Percentiles rank a stretch among this genome's conserved stretches.
Conservation (phyloP, 2,888 invertebrate species). For the Trichacis sp. region DNA sequence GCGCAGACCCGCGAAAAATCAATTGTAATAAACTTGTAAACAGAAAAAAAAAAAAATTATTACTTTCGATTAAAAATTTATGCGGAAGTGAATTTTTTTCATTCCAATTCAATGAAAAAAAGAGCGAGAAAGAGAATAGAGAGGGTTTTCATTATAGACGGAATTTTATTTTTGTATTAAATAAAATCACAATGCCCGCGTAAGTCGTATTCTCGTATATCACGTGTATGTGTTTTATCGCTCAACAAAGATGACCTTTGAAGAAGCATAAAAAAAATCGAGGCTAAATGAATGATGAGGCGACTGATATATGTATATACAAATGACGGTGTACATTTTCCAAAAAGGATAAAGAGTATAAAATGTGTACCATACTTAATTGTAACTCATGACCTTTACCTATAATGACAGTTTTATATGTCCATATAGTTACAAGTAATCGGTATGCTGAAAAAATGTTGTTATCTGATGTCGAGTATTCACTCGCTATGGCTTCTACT, state of each 20-base stretch:
- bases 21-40: too few relatives aligned
- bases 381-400: slow-evolving; percentile 41
- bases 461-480: slow-evolving; percentile 35
- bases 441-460: slow-evolving; percentile 45
- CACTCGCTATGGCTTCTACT: slow-evolving; percentile 48
- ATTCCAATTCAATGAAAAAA: too few relatives aligned
- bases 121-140: neutral
- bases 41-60: too few relatives aligned
- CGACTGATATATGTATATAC: slow-evolving; percentile 43
- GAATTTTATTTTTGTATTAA: slow-evolving; percentile 51
- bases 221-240: slow-evolving; percentile 49
- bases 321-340: slow-evolving; percentile 47
- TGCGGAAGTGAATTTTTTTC: too few relatives aligned
- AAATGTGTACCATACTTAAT: slow-evolving; percentile 41
- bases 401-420: slow-evolving; percentile 43
- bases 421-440: slow-evolving; percentile 46
- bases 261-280: slow-evolving; percentile 39
- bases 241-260: slow-evolving; percentile 44
- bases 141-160: slow-evolving; percentile 47
- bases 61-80: too few relatives aligned
- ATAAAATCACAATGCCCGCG: slow-evolving; percentile 56
- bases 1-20: too few relatives aligned
- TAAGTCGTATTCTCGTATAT: slow-evolving; percentile 54
- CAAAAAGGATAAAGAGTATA: slow-evolving; percentile 46
- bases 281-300: slow-evolving; percentile 40